Evolutionary conservation across 2,113 vertebrate genomes (phyloP).

Genomic region (Cynopterus brachyotis): DNA sequence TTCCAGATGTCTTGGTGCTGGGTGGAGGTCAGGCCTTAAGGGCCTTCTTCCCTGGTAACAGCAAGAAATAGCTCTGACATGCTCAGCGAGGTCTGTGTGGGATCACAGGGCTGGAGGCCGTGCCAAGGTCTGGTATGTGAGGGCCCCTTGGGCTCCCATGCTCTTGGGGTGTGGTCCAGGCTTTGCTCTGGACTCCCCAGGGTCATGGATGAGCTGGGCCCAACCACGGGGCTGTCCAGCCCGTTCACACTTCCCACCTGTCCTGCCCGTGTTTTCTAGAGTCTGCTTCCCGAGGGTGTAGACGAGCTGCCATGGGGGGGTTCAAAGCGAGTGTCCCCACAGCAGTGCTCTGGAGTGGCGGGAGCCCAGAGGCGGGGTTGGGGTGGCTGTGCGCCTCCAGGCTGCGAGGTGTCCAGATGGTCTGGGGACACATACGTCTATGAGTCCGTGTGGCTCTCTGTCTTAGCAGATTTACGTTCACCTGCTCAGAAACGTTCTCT

Average conservation of each 20-base stretch:
- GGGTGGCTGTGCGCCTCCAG: not conserved
- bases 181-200: not conserved
- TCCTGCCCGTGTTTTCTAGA: rapidly evolving
- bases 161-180: rapidly evolving
- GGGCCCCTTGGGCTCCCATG: rapidly evolving
- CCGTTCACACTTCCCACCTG: rapidly evolving
- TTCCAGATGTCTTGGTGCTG: not conserved
- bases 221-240: rapidly evolving
- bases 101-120: not conserved
- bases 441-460: rapidly evolving
- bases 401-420: rapidly evolving
- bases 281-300: too few relatives aligned
- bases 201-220: not conserved
- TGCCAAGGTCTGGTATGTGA: too few relatives aligned
- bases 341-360: rapidly evolving
- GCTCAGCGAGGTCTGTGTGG: not conserved
- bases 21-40: not conserved
- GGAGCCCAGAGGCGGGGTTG: not conserved
- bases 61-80: rapidly evolving
- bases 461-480: rapidly evolving
- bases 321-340: rapidly evolving
- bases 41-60: not conserved
- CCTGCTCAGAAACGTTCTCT: rapidly evolving
- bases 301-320: rapidly evolving
- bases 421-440: rapidly evolving